A percentile compares a stretch with the other conserved stretches of the same genome.
Conservation (phyloP, 2,113 vertebrate genomes). For the Xiphophorus couchianus region DNA sequence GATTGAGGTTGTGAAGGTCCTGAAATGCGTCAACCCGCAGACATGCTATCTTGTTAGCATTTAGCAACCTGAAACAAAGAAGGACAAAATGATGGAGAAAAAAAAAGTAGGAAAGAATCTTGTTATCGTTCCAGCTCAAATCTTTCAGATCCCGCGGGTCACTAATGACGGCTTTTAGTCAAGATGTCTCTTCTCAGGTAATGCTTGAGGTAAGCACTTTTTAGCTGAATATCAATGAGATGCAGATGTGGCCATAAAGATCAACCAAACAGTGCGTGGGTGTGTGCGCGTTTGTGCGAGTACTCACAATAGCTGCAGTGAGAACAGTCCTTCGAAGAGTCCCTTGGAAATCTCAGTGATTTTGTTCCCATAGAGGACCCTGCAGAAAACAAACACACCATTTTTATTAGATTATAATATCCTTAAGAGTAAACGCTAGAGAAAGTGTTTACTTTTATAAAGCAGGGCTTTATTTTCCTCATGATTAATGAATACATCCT, state of each 20-base stretch:
- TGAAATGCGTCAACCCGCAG: constrained; percentile 98
- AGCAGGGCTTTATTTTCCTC: neutral
- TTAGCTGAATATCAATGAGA: constrained; percentile 53
- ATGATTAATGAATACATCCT: neutral
- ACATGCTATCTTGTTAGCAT: constrained; percentile 99
- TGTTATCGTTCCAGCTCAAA: constrained; percentile 32
- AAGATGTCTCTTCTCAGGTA: constrained; percentile 36
- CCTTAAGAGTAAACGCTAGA: neutral
- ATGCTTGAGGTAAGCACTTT: constrained; percentile 48
- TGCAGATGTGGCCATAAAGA: constrained; percentile 25
- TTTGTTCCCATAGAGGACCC: constrained; percentile 98
- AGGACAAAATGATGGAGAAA: constrained; percentile 5
- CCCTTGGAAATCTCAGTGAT: constrained; percentile 97
- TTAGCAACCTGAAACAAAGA: constrained; percentile 87
- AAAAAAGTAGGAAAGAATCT: constrained; percentile 9
- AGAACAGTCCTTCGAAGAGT: constrained; percentile 95
- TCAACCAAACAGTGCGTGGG: constrained; percentile 8
- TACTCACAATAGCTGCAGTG: constrained; percentile 96
- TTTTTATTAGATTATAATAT: constrained; percentile 16
- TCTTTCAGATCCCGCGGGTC: constrained; percentile 50
- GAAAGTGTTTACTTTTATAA: neutral
- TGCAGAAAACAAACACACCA: constrained; percentile 67
- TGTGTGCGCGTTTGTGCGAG: constrained; percentile 17
- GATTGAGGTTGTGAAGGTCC: constrained; percentile 98
- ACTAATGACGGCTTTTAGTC: constrained; percentile 51